Evolutionary conservation across 2,797 vertebrate genomes (phyloP).

Genomic region (Muscicapa striata): DNA sequence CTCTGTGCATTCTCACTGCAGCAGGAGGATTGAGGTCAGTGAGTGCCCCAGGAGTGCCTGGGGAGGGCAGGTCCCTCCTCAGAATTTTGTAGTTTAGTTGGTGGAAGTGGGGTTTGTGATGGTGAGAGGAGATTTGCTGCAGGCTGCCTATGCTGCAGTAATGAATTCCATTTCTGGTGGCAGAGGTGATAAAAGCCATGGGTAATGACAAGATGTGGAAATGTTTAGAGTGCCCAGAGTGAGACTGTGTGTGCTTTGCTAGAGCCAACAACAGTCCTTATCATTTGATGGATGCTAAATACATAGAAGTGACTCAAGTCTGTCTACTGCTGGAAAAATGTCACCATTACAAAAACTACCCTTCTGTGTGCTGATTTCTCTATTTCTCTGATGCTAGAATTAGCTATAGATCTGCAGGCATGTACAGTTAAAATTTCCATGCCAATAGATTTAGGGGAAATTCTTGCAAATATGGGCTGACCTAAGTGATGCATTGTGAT

Average conservation of each 20-base stretch:
- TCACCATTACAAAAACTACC: neutral
- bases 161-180: neutral
- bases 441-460: neutral
- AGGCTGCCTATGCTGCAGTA: neutral
- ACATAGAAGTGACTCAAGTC: rapidly evolving
- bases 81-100: neutral
- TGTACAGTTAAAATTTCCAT: neutral
- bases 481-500: neutral
- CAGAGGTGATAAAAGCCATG: neutral
- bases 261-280: neutral
- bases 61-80: neutral
- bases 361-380: neutral
- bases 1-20: neutral
- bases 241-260: neutral
- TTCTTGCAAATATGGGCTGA: neutral
- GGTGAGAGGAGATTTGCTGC: neutral
- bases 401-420: neutral
- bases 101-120: neutral
- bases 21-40: neutral
- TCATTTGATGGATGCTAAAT: neutral
- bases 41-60: rapidly evolving
- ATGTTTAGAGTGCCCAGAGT: neutral
- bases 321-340: neutral
- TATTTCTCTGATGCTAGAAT: neutral
- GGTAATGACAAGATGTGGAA: neutral